Evolutionary conservation across 2,113 vertebrate genomes (phyloP), one percentile per base, ranked within the genome.

Genomic region (Callionymus lyra): DNA sequence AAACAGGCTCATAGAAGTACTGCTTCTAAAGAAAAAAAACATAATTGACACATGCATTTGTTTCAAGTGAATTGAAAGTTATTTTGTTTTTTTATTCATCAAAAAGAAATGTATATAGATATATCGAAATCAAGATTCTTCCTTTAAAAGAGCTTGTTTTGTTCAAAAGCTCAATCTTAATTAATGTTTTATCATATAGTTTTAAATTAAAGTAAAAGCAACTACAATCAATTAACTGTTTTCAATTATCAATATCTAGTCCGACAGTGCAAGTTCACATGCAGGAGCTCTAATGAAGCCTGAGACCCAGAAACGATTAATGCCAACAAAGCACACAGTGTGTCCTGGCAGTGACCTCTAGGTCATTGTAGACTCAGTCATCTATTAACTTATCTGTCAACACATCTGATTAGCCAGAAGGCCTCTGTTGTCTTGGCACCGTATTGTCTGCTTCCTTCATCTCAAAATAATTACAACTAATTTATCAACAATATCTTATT

Each of bases 321-420:
- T 21, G 19, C 9, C 34, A 16, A 35, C 16, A 12, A 13, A 17
- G 34, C 19, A 32, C 41, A 48, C 37, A 44, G 6, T 15, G 17
- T n/a, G 9, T 14, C 16, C 33, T 41, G 42, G 2, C 33, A 31
- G 27, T 50, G 13, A 74, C 46, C 65, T 67, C 13, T 40, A 43
- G 59, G 70, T 68, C 57, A 54, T 14, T 9, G 13, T 10, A 2
- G 44, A 18, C 39, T 31, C 61, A 38, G 67, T 74, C 58, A 70
- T 54, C 47, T 44, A 79, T 74, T 74, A 75, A 72, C 71, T 63
- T 38, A 56, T 66, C 67, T 53, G 56, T 77, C 69, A 74, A 68
- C 65, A 76, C 2, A 11, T 46, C 49, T 2, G 14, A 42, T 15
- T 51, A 33, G 12, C 18, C 16, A 54, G 47, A 46, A 19, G 44